These are phyloP conservation scores for Lagenorhynchus albirostris DNA, from an alignment of 2,113 vertebrate genomes.

Conservation along the genomic window DNA sequence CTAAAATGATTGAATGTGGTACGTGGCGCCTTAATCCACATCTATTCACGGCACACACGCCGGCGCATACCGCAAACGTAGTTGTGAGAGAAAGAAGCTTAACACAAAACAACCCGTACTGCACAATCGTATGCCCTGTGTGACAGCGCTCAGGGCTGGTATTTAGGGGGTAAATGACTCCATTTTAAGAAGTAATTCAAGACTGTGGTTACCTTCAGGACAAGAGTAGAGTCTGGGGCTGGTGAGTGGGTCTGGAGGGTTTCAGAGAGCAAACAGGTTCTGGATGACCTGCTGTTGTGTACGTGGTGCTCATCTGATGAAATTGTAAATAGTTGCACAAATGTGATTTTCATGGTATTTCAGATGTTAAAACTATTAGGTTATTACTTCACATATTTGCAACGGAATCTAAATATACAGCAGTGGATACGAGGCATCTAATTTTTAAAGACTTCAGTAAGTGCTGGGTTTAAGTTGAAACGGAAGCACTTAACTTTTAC, in stretches of 20 bases:
- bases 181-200: accelerated
- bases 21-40: background rate
- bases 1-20: background rate
- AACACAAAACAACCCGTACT: background rate
- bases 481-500: background rate
- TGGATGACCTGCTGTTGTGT: accelerated
- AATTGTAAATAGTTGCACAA: background rate
- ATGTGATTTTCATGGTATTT: background rate
- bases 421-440: accelerated
- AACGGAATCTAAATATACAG: background rate
- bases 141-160: accelerated
- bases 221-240: accelerated
- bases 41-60: accelerated
- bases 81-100: no score
- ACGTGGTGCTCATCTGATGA: accelerated
- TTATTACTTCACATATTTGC: background rate
- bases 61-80: accelerated
- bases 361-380: background rate
- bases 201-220: accelerated
- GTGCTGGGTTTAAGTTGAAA: background rate
- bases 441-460: background rate
- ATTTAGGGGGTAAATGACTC: accelerated
- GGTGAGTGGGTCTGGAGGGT: accelerated
- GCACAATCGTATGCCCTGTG: accelerated
- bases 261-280: accelerated